Percentiles rank a stretch among this genome's conserved stretches.
Evolutionary conservation across 92 coral and sea anemone genomes (phyloP).

Genomic region (Epizoanthus stellaris): DNA sequence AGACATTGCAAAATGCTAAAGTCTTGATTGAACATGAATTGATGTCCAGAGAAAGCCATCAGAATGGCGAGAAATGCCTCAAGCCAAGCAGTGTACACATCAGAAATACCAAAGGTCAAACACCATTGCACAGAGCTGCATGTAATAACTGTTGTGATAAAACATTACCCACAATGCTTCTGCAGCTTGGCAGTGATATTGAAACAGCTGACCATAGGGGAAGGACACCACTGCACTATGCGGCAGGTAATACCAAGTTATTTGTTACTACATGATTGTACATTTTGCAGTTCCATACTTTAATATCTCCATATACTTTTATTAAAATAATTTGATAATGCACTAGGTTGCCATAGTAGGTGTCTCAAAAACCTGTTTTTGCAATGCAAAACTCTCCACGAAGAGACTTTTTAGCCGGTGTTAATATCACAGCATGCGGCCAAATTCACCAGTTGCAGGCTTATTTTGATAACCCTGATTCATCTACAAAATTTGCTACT

Average conservation of each 20-base stretch:
- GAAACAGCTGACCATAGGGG: conserved; percentile 19
- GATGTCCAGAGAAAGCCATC: not conserved
- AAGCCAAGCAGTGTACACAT: not conserved
- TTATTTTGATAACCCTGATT: too few species aligned
- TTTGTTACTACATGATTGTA: too few species aligned
- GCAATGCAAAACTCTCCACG: too few species aligned
- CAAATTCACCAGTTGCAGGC: too few species aligned
- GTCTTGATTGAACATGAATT: not conserved
- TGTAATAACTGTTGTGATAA: not conserved
- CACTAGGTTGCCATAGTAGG: too few species aligned
- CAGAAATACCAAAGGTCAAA: not conserved
- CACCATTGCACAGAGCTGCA: conserved; percentile 6
- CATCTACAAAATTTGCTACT: too few species aligned
- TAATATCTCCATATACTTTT: too few species aligned
- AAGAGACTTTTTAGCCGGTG: too few species aligned
- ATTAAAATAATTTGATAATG: too few species aligned
- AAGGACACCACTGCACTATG: conserved; percentile 10
- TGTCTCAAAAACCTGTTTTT: too few species aligned
- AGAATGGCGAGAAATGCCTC: not conserved
- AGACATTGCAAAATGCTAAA: not conserved
- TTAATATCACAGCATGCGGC: too few species aligned
- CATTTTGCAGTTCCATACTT: too few species aligned
- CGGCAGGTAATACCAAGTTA: not conserved
- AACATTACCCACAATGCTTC: not conserved
- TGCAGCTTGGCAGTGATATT: not conserved